Base-by-base conservation (phyloP, 2,113 vertebrate species). In the Halichoerus grypus region DNA sequence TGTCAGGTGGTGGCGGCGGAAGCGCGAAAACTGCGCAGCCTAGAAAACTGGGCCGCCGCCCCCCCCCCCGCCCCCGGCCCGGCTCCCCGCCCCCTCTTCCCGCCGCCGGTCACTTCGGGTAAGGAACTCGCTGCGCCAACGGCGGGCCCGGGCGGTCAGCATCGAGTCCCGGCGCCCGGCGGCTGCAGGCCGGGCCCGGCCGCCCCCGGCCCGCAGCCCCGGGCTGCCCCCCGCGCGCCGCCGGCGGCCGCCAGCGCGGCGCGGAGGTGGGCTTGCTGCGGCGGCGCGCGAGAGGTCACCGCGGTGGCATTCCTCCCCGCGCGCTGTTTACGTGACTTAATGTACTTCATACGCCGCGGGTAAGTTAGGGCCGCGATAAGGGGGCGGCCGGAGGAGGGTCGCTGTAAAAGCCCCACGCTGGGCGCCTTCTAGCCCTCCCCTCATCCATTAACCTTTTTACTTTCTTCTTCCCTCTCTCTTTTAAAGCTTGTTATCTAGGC, bases 291-390 rank as follows among this genome's bases (percentile, higher is more conserved):
- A 97, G 92, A 97, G 98, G 98, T 99, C 98, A 98, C 98, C 95
- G 98, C 97, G 98, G 98, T 88, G 97, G 80, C 98, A 97, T 98
- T 98, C 98, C 98, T 98, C 96, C 89, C 97, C 69, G 93, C 92
- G 97, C 90, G 96, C 88, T 98, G 99, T 98, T 98, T 98, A 98
- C 98, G 98, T 95, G 99, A 98, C 98, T 98, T 98, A 97, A 98
- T 98, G 99, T 98, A 94, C 98, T 98, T 95, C 95, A 82, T 98
- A 91, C 97, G 95, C 97, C 77, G 98, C 97, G 83, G 98, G 97
- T 94, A 97, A 97, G 97, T 86, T 24, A 74, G 98, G 97, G 98
- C 98, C 97, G 93, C 98, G 99, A 99, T 99, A 99, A 99, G 98
- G 71, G 19, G 94, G 90, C 18, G 63, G 84, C 81, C 91, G 24